Evolutionary conservation across 2,113 vertebrate species (phyloP), one percentile per base, ranked within the genome.

Genomic region (Cynocephalus volans): DNA sequence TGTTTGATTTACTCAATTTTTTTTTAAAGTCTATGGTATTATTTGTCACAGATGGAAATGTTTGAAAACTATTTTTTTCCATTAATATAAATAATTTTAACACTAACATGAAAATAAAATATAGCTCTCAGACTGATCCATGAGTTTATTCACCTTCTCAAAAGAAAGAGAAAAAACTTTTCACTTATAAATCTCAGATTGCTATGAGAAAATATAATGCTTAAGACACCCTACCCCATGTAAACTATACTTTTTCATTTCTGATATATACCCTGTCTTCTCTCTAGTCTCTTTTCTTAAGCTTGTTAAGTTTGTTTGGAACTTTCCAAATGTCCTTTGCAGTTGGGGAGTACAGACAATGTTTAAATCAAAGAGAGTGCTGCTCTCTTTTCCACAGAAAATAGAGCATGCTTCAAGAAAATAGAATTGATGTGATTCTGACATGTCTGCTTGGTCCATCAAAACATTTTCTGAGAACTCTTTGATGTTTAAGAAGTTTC

Each of bases 11-110:
- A 77, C 6, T 79, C 36, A 54, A 62, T 77, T 86, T 75, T 23
- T 70, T 77, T 86, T 82, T 23, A 56, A 77, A 50, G 23, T 60
- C 8, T 33, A 24, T 19, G 33, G 36, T 89, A 6, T 73, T 33
- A 85, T 73, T 89, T 70, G 19, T 41, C 54, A 90, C 23, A 60
- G 26, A 69, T 14, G 9, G 26, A 88, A 92, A 80, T 92, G 9
- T 80, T 69, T 80, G 41, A 62, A 4, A 86, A 23, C 2, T 79
- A 24, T 36, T 17, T 41, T 70, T 88, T 87, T 11, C 48, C 52
- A 81, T 95, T 75, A 79, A 52, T 80, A 36, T 81, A 15, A 91
- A 54, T n/a, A 81, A 41, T 60, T 90, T 93, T 83, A 18, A 81
- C 48, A 83, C 45, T 88, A 58, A 14, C 12, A 82, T 50, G 33